Evolutionary conservation across 2,113 vertebrate species (phyloP).

Genomic region (Myotis lucifugus): DNA sequence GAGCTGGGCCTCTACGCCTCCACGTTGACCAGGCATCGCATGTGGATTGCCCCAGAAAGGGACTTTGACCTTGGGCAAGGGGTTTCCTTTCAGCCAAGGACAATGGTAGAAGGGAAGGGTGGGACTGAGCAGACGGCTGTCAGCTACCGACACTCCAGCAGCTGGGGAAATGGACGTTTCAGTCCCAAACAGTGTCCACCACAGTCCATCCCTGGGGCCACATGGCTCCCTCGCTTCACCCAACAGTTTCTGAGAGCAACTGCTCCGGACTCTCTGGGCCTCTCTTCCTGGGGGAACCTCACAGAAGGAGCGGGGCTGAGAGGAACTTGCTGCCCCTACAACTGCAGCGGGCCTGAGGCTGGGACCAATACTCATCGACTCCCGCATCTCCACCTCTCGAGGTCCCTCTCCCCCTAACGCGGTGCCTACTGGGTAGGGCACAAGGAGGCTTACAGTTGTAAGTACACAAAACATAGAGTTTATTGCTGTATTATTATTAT

Average conservation of each 20-base stretch:
- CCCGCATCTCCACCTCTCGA: rapidly evolving
- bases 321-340: rapidly evolving
- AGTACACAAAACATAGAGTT: not conserved
- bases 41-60: not conserved
- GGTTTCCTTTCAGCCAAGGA: not conserved
- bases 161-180: not conserved
- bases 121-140: too few relatives aligned
- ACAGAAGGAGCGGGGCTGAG: rapidly evolving
- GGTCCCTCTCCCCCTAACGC: rapidly evolving
- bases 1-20: not conserved
- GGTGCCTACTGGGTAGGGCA: too few relatives aligned
- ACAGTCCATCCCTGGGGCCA: not conserved
- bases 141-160: rapidly evolving
- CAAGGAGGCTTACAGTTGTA: not conserved
- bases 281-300: not conserved
- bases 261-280: rapidly evolving
- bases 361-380: rapidly evolving
- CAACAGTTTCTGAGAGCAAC: rapidly evolving
- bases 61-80: not conserved
- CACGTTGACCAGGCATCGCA: rapidly evolving
- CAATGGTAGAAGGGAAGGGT: not conserved
- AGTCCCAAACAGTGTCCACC: rapidly evolving
- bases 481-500: not conserved
- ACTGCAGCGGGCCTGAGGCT: not conserved
- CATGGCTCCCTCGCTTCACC: rapidly evolving